Percentiles rank a stretch among this genome's conserved stretches.
Evolutionary conservation across 2,113 vertebrate species (phyloP).

Genomic region (Puntigrus tetrazona): DNA sequence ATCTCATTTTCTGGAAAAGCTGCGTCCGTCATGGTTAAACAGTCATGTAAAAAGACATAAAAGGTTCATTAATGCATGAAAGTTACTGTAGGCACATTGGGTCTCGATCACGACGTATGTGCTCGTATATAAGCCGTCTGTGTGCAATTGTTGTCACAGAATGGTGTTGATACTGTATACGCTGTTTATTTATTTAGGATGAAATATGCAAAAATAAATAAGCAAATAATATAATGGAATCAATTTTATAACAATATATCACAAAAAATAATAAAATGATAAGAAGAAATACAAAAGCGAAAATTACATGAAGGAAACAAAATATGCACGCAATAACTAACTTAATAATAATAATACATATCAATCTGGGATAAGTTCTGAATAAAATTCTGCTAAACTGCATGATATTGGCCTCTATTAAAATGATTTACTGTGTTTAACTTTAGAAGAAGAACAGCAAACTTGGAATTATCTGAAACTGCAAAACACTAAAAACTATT

Average conservation of each 20-base stretch:
- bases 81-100: neutral
- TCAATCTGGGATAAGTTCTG: neutral
- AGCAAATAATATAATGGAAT: neutral
- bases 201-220: neutral
- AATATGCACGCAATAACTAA: neutral
- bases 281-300: neutral
- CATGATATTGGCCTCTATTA: neutral
- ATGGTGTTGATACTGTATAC: neutral
- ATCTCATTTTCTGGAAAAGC: constrained; percentile 22
- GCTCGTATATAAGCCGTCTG: neutral
- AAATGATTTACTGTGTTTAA: neutral
- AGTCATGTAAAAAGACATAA: neutral
- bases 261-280: neutral
- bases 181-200: neutral
- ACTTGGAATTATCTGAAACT: neutral
- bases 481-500: neutral
- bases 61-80: constrained; percentile 9
- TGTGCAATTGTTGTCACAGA: neutral
- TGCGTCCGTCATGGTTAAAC: constrained; percentile 2
- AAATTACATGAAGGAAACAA: neutral
- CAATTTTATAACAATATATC: neutral
- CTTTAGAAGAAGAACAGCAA: neutral
- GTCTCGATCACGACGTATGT: neutral
- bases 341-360: neutral
- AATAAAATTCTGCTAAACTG: neutral